These are phyloP conservation scores for Brachymystax lenok DNA, from an alignment of 2,797 vertebrate species.

Conservation along the genomic window DNA sequence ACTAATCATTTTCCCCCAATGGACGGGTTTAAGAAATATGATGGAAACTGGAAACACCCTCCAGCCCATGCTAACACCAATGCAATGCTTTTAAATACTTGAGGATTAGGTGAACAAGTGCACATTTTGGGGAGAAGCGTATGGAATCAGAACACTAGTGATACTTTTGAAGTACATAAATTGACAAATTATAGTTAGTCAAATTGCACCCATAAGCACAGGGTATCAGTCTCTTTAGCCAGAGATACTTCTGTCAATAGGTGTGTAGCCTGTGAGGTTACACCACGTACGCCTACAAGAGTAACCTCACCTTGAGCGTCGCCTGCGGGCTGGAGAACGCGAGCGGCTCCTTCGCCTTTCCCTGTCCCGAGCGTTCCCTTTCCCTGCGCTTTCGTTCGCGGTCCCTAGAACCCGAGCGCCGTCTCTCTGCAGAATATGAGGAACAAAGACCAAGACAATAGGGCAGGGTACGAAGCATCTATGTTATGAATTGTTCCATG, in stretches of 20 bases:
- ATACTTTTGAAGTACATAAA: background rate
- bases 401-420: conserved; percentile 86
- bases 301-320: conserved; percentile 83
- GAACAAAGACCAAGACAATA: background rate
- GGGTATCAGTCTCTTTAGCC: too few relatives aligned
- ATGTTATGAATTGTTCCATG: too few relatives aligned
- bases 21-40: background rate
- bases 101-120: too few relatives aligned
- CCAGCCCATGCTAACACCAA: background rate
- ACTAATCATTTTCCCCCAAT: background rate
- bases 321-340: conserved; percentile 82
- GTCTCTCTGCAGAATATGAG: conserved; percentile 75
- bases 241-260: background rate
- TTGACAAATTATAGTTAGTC: too few relatives aligned
- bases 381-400: conserved; percentile 86
- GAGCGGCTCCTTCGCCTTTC: conserved; percentile 83
- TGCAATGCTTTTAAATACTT: background rate
- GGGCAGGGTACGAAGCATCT: background rate
- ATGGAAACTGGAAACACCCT: background rate
- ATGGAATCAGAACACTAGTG: background rate
- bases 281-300: too few relatives aligned
- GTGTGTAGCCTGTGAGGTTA: background rate
- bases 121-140: background rate
- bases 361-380: conserved; percentile 83
- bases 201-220: background rate